A percentile compares a stretch with the other conserved stretches of the same genome.
Evolutionary conservation across 2,888 invertebrate genomes (phyloP).

Genomic region (Eilema griseolum): DNA sequence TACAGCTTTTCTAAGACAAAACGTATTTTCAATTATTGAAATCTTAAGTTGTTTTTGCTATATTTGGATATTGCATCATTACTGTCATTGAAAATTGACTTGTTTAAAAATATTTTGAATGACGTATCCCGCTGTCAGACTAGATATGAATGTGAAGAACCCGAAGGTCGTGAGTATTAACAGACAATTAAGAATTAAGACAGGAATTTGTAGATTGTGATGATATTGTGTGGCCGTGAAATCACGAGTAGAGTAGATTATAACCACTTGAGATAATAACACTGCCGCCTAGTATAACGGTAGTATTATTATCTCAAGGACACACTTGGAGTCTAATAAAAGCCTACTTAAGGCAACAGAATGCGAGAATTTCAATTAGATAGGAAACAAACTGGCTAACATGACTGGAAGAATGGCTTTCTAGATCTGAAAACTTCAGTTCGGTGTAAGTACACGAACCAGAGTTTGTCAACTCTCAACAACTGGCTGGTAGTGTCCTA

Average conservation of each 20-base stretch:
- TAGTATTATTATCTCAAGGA: not conserved
- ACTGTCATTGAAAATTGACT: too few species aligned
- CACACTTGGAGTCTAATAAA: not conserved
- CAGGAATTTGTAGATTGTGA: not conserved
- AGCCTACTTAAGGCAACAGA: not conserved
- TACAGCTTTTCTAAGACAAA: too few species aligned
- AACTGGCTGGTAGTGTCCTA: too few species aligned
- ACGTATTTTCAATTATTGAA: too few species aligned
- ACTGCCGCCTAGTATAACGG: not conserved
- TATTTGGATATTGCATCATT: too few species aligned
- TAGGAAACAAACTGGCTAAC: not conserved
- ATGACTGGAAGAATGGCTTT: not conserved
- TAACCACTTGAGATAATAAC: not conserved
- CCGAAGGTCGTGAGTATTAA: not conserved
- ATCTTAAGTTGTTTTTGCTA: too few species aligned
- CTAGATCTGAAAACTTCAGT: too few species aligned
- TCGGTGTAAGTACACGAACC: too few species aligned
- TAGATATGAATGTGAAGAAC: not conserved
- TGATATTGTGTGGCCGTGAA: not conserved
- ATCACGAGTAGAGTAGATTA: not conserved
- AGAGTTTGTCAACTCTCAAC: too few species aligned
- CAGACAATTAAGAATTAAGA: slow-evolving; percentile 4
- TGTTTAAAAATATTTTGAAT: not conserved
- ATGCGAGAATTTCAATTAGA: not conserved
- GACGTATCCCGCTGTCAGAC: not conserved